Base-by-base conservation (phyloP, 2,888 invertebrate genomes). In the Dinocampus coccinellae region DNA sequence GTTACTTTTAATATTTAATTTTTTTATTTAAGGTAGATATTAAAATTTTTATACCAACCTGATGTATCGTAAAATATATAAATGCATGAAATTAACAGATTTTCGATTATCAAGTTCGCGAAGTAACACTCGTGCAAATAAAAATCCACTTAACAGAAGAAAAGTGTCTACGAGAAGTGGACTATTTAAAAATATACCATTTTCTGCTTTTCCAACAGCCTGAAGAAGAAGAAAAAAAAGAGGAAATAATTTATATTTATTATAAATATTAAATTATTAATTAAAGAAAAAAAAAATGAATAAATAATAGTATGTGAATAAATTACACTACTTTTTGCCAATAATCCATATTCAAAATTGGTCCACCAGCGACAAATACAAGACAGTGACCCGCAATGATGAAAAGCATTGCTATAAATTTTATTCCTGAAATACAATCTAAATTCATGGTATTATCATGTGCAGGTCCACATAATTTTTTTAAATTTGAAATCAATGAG, bases 81-180 rank as follows among this genome's bases (percentile, higher is more conserved):
- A 88, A 2, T 91, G 85, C 33, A 91, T 77, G 72, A 93, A 88
- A 84, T 93, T 93, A 4, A 93, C 77, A 33, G 81, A 82, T 75
- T 90, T 89, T 74, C 92, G 89, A 82, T 92, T 92, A 77, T 93
- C 92, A 75, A 93, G 84, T 84, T 93, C 93, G 22, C 91, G 87
- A 2, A 93, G 88, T 1, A 93, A 86, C n/a, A 93, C 89, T 70
- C 92, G 89, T 77, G 91, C 90, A 85, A 93, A 91, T 26, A 93
- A 89, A 82, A 94, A 93, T 6, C 93, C 93, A 80, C 93, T 92
- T 42, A 93, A 86, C 79, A 93, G 88, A 70, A 94, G 86, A 82
- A 93, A 94, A 0, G 92, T 92, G 79, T 94, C 94, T 11, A 93
- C 93, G 11, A 93, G 88, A 3, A 94, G 85, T 2, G 92, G 90